phyloP scores from a whole-genome alignment of 2,113 vertebrate genomes.

The Stegostoma tigrinum region DNA sequence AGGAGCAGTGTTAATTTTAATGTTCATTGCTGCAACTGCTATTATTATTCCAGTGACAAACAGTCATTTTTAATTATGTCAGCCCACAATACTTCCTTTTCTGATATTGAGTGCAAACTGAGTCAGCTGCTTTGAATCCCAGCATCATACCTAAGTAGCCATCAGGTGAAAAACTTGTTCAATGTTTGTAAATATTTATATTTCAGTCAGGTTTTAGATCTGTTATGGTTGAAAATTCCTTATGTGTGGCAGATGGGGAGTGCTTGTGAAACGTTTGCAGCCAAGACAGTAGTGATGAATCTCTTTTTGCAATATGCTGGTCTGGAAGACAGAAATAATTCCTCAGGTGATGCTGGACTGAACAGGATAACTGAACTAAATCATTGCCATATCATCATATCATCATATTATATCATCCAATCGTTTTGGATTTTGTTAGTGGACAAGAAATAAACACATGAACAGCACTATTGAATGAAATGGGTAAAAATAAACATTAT shows the following conservation, averaged over 20 bases:
- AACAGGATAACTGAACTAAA: background rate
- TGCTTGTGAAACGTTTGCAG: slow-evolving; percentile 20
- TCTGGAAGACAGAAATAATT: background rate
- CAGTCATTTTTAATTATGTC: background rate
- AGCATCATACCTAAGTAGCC: background rate
- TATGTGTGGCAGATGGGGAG: slow-evolving; percentile 20
- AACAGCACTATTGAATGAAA: too few relatives aligned
- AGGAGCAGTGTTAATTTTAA: background rate
- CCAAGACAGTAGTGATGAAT: background rate
- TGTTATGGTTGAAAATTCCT: slow-evolving; percentile 3
- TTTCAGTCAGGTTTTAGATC: background rate
- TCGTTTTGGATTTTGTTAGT: slow-evolving; percentile 1
- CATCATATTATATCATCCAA: background rate
- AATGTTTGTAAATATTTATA: slow-evolving; percentile 7
- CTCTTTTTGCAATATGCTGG: background rate
- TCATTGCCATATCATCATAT: background rate
- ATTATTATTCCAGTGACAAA: background rate
- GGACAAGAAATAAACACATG: background rate
- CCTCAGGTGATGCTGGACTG: background rate
- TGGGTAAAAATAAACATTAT: background rate
- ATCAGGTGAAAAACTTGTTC: slow-evolving; percentile 18
- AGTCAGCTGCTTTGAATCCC: background rate
- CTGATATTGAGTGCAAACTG: background rate
- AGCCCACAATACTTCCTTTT: background rate
- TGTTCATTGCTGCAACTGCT: background rate